Evolutionary conservation across 2,113 vertebrate genomes (phyloP).

Genomic region (Ctenodactylus gundi): DNA sequence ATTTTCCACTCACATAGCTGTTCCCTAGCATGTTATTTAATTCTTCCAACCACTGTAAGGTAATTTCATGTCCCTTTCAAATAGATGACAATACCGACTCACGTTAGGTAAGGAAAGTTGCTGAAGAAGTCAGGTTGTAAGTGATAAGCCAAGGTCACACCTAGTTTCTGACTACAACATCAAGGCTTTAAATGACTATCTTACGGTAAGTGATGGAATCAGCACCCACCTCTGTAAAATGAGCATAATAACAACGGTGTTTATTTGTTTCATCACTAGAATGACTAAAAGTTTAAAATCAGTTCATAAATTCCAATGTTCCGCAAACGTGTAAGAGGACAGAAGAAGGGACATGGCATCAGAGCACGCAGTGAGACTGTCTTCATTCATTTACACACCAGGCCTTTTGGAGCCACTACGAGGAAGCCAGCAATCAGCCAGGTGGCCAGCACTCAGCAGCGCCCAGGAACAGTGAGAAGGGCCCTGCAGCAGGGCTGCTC

Average conservation of each 20-base stretch:
- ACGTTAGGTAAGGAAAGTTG: background rate
- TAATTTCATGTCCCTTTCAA: background rate
- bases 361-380: background rate
- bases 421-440: background rate
- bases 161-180: background rate
- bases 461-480: background rate
- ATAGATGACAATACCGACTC: background rate
- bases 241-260: background rate
- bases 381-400: background rate
- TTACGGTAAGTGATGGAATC: background rate
- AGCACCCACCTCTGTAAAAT: background rate
- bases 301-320: background rate
- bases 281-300: background rate
- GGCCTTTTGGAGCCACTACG: background rate
- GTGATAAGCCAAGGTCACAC: background rate
- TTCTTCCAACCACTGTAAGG: background rate
- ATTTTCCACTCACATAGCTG: background rate
- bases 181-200: background rate
- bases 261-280: background rate
- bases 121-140: background rate
- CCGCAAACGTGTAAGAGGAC: background rate
- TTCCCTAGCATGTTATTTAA: background rate
- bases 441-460: rapidly evolving
- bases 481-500: background rate
- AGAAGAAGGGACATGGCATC: background rate